A percentile compares a stretch with the other conserved stretches of the same genome.
Conservation (phyloP, 2,888 invertebrate genomes). For the Abscondita cerata region DNA sequence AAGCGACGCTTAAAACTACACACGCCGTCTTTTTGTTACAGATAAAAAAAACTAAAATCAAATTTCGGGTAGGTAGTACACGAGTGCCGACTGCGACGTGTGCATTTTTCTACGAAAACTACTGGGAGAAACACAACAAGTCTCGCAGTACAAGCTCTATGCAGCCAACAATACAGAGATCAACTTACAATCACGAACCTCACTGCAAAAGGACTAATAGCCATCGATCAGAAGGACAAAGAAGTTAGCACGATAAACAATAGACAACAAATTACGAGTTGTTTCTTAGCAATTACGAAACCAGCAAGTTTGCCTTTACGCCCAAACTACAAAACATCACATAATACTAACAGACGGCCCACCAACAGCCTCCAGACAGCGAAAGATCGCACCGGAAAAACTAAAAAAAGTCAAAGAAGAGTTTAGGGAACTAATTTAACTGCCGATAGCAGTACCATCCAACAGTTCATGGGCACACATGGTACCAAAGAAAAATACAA, state of each 20-base stretch:
- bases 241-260: background rate
- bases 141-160: slow-evolving; percentile 40
- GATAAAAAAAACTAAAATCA: background rate
- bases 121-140: slow-evolving; percentile 27
- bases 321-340: slow-evolving; percentile 22
- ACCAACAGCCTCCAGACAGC: slow-evolving; percentile 42
- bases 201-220: background rate
- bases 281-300: too few relatives aligned
- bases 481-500: slow-evolving; percentile 40
- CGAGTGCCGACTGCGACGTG: slow-evolving; percentile 42
- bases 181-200: slow-evolving; percentile 34
- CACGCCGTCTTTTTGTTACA: background rate
- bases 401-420: slow-evolving; percentile 39
- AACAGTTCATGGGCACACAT: slow-evolving; percentile 45
- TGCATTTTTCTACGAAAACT: too few relatives aligned
- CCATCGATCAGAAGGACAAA: background rate
- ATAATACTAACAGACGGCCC: too few relatives aligned
- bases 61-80: slow-evolving; percentile 31
- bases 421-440: slow-evolving; percentile 41
- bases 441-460: slow-evolving; percentile 42
- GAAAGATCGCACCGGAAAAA: slow-evolving; percentile 46
- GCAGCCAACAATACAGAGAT: too few relatives aligned
- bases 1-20: slow-evolving; percentile 19
- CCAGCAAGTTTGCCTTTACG: too few relatives aligned
- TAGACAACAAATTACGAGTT: background rate